phyloP scores from a whole-genome alignment of 2,113 vertebrate species.

The Heptranchias perlo region DNA sequence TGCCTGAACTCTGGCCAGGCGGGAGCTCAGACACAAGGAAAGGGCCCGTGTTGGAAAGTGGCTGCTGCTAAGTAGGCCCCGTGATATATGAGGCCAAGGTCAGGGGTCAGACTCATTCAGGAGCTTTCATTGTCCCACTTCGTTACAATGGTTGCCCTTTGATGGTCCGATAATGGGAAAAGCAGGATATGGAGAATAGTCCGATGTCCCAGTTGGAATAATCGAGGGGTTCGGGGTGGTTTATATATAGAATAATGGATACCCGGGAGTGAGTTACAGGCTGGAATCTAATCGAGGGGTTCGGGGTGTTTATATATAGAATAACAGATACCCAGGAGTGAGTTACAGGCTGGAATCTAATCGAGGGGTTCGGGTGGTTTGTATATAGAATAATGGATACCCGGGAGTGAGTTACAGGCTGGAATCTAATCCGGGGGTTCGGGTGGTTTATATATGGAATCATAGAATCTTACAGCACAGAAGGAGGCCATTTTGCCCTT shows the following conservation, averaged over 20 bases:
- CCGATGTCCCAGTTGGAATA: neutral
- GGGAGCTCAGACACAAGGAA: neutral
- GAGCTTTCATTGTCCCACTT: neutral
- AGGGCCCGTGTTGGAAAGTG: neutral
- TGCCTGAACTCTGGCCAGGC: neutral
- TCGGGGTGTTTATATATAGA: neutral
- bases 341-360: too few relatives aligned
- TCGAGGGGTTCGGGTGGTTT: too few relatives aligned
- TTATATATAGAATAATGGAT: neutral
- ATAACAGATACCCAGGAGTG: neutral
- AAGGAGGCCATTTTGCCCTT: too few relatives aligned
- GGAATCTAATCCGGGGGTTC: too few relatives aligned
- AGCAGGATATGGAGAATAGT: neutral
- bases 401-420: too few relatives aligned
- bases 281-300: neutral
- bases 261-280: neutral
- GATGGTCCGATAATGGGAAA: neutral
- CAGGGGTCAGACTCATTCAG: neutral
- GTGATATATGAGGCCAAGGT: neutral
- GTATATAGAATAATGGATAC: too few relatives aligned
- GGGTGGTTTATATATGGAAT: too few relatives aligned
- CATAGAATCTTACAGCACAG: too few relatives aligned
- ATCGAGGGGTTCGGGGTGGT: neutral
- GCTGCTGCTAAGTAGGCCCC: neutral
- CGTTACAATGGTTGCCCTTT: neutral